These are phyloP conservation scores for Synergus japonicus DNA, from an alignment of 2,888 invertebrate genomes.

Conservation along the genomic window DNA sequence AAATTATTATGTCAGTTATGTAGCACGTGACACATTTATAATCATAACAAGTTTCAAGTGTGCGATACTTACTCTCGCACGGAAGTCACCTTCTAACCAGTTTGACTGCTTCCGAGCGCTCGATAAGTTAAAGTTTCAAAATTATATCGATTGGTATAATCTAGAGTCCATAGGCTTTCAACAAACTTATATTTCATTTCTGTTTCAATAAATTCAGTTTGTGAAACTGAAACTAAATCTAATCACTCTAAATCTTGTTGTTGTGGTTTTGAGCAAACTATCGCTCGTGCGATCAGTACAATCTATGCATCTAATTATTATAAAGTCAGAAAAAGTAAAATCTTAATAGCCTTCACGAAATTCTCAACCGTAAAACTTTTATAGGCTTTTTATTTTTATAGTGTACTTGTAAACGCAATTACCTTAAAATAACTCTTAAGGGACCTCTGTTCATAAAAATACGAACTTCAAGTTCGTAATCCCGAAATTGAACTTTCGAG, in stretches of 20 bases:
- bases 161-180: neutral
- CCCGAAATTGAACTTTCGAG: too few species aligned
- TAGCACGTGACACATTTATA: slow-evolving; percentile 41
- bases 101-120: slow-evolving; percentile 29
- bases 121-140: slow-evolving; percentile 26
- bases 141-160: slow-evolving; percentile 12
- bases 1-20: slow-evolving; percentile 33
- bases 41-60: slow-evolving; percentile 25
- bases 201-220: neutral
- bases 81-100: slow-evolving; percentile 19
- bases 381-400: neutral
- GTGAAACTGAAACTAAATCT: neutral
- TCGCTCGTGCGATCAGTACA: neutral
- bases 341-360: neutral
- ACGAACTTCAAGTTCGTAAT: neutral
- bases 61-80: neutral
- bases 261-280: neutral
- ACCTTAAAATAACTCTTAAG: neutral
- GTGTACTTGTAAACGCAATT: neutral
- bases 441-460: neutral
- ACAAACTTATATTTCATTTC: slow-evolving; percentile 1
- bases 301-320: neutral
- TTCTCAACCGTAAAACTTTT: slow-evolving; percentile 2
- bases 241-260: neutral
- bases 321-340: neutral